Evolutionary conservation across 2,888 invertebrate genomes (phyloP).

Genomic region (Apocheima hispidaria): DNA sequence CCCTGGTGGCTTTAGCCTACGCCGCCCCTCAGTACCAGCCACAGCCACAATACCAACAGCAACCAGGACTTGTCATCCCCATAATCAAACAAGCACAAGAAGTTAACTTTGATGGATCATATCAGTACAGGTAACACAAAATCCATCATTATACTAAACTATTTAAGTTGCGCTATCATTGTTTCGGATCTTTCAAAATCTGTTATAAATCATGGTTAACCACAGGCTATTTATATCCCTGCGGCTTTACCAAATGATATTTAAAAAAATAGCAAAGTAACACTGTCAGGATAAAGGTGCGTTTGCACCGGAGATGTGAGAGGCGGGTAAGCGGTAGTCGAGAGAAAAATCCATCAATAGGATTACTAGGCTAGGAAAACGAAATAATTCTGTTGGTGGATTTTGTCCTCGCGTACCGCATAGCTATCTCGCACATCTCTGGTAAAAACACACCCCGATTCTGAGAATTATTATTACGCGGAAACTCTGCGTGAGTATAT

Average conservation of each 20-base stretch:
- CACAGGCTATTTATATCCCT: not conserved
- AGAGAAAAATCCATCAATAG: too few relatives aligned
- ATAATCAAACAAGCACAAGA: slow-evolving; percentile 86
- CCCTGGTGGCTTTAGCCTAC: slow-evolving; percentile 68
- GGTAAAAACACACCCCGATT: not conserved
- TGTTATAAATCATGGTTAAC: not conserved
- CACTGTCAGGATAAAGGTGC: too few relatives aligned
- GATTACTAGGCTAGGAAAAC: too few relatives aligned
- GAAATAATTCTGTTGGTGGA: too few relatives aligned
- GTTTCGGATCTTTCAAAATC: not conserved
- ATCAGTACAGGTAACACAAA: slow-evolving; percentile 85
- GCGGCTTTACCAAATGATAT: not conserved
- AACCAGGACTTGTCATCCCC: slow-evolving; percentile 81
- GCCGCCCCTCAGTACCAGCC: slow-evolving; percentile 70
- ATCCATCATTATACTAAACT: not conserved
- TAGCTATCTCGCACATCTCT: too few relatives aligned
- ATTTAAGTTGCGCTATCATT: not conserved
- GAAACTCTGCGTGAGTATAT: not conserved
- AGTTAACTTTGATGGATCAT: slow-evolving; percentile 85
- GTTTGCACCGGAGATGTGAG: too few relatives aligned
- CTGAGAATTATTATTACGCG: slow-evolving; percentile 2
- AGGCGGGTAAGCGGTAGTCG: too few relatives aligned
- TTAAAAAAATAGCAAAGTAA: not conserved
- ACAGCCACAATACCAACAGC: slow-evolving; percentile 43
- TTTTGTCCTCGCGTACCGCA: too few relatives aligned